Conservation (phyloP, 2,888 invertebrate species). For the Liodrosophila aerea region DNA sequence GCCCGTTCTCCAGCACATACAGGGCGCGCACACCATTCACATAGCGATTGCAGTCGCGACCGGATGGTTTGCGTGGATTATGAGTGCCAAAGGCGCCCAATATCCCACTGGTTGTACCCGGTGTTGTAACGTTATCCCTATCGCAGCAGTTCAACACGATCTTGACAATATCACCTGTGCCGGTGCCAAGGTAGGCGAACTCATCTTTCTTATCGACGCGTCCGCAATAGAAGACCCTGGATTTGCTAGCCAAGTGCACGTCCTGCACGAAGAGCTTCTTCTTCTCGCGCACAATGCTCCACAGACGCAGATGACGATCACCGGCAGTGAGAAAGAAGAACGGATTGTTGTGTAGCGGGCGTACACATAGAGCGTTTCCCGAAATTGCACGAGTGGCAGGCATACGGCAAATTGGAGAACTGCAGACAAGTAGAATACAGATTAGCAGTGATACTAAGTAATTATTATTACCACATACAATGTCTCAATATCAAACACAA, state of each 20-base stretch:
- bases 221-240: conserved; percentile 89
- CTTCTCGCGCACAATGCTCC: conserved; percentile 88
- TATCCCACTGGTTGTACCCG: conserved; percentile 81
- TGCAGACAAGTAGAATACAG: conserved; percentile 45
- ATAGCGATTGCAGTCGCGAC: conserved; percentile 82
- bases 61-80: conserved; percentile 79
- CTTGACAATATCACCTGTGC: conserved; percentile 86
- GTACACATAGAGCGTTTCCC: conserved; percentile 87
- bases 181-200: conserved; percentile 92
- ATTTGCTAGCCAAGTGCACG: conserved; percentile 90
- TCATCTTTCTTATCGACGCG: conserved; percentile 88
- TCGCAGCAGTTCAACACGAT: conserved; percentile 83
- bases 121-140: conserved; percentile 60
- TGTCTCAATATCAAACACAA: conserved; percentile 90
- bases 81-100: conserved; percentile 83
- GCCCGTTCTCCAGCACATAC: conserved; percentile 85
- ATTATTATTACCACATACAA: conserved; percentile 58
- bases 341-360: conserved; percentile 84
- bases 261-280: conserved; percentile 88
- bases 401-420: conserved; percentile 85
- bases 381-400: conserved; percentile 87
- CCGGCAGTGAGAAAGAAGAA: conserved; percentile 89
- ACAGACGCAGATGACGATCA: conserved; percentile 88
- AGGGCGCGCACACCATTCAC: conserved; percentile 85
- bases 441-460: not conserved